A percentile compares a stretch with the other conserved stretches of the same genome.
phyloP scores from a whole-genome alignment of 2,797 vertebrate genomes.

The Amazona ochrocephala region DNA sequence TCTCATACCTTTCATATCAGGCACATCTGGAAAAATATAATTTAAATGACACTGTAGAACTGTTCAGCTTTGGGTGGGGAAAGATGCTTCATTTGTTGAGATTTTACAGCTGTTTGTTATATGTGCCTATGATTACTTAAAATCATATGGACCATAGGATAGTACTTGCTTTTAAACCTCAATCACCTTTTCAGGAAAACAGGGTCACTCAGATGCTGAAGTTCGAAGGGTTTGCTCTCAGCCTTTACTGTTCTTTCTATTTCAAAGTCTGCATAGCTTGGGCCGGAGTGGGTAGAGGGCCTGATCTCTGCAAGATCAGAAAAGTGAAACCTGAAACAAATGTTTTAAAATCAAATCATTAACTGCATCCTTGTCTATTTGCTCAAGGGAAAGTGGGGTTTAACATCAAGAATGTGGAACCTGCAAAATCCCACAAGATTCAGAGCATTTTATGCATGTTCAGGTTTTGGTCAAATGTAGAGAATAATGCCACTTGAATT shows the following conservation, averaged over 20 bases:
- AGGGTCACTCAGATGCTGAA: not conserved
- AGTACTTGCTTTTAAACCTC: not conserved
- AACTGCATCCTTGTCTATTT: not conserved
- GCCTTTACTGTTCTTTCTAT: not conserved
- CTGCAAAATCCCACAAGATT: not conserved
- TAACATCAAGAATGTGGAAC: not conserved
- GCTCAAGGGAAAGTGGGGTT: not conserved
- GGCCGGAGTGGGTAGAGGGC: not conserved
- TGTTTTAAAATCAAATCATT: not conserved
- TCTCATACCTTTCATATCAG: not conserved
- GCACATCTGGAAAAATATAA: not conserved
- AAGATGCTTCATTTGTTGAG: not conserved
- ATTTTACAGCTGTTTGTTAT: not conserved
- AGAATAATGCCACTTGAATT: not conserved
- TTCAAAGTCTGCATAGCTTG: not conserved
- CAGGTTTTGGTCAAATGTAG: not conserved
- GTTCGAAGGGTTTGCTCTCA: not conserved
- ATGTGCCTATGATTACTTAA: not conserved
- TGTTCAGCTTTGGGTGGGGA: not conserved
- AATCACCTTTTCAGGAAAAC: not conserved
- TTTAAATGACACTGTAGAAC: not conserved
- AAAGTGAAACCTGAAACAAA: not conserved
- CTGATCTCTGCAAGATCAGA: not conserved
- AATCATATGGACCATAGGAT: not conserved
- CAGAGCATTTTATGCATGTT: not conserved